A percentile compares a stretch with the other conserved stretches of the same genome.
Evolutionary conservation across 2,888 invertebrate species (phyloP).

Genomic region (Heliconius ethilla): DNA sequence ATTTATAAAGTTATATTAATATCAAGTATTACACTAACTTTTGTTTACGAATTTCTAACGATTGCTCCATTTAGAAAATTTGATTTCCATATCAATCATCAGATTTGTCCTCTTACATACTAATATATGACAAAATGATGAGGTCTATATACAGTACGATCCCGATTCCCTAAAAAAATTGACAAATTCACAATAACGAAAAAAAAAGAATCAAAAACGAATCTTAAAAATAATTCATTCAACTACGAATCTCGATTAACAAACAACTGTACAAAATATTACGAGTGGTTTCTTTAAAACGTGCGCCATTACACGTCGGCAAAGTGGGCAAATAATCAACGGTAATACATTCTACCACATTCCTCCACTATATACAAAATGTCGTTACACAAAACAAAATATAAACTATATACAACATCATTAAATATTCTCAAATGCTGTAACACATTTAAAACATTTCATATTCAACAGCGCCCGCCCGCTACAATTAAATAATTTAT

Average conservation of each 20-base stretch:
- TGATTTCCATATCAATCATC: constrained; percentile 80
- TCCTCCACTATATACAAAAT: constrained; percentile 70
- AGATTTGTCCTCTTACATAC: constrained; percentile 71
- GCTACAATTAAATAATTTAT: constrained; percentile 64
- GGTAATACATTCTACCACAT: constrained; percentile 60
- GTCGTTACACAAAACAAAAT: constrained; percentile 78
- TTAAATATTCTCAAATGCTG: constrained; percentile 82
- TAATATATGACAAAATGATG: constrained; percentile 79
- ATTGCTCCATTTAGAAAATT: constrained; percentile 82
- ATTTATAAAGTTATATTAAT: constrained; percentile 84
- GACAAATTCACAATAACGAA: constrained; percentile 86
- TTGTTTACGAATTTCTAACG: constrained; percentile 80
- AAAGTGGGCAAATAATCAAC: constrained; percentile 72
- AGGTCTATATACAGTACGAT: constrained; percentile 84
- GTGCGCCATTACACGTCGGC: constrained; percentile 68
- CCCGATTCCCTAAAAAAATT: constrained; percentile 87
- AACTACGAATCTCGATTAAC: constrained; percentile 79
- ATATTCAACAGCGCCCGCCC: constrained; percentile 70
- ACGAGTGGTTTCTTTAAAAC: constrained; percentile 80
- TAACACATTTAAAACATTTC: constrained; percentile 82
- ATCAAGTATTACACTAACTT: constrained; percentile 81
- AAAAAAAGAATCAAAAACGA: constrained; percentile 67
- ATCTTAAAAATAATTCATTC: constrained; percentile 77
- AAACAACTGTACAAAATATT: constrained; percentile 81
- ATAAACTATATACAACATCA: constrained; percentile 82